Base-by-base conservation (phyloP, 2,888 invertebrate genomes). In the Eueremaeus valkanovi region DNA sequence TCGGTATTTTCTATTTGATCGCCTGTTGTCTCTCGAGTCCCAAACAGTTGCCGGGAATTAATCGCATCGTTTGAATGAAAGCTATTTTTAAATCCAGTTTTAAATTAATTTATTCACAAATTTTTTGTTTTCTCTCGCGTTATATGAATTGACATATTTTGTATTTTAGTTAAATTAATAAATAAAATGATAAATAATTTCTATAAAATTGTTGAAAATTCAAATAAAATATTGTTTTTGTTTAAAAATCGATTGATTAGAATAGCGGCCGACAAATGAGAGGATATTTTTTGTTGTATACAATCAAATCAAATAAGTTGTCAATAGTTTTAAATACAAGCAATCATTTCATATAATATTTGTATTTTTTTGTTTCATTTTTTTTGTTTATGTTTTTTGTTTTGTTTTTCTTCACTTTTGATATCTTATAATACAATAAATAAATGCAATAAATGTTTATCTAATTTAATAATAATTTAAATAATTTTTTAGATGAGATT, bases 1-100 rank as follows among this genome's bases (percentile, higher is more conserved):
- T 96, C 84, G 95, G 95, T 51, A 88, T 94, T 84, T 86, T 95
- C 76, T 96, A 94, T 83, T 90, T 94, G 80, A 85, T 92, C 77
- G 90, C 93, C 6, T 79, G 78, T 33, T 72, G 75, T 51, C 76
- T 79, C 76, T 77, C 78, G 13, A 76, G 76, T 42, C 74, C 76
- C 24, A 55, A 77, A 68, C 75, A 75, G 18, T 78, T 79, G 66
- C 79, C 79, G 5, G 75, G 75, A 42, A 36, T 75, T 63, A 36
- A 18, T 13, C 66, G 36, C 6, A 16, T 45, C 18, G 36, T 36
- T 36, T 36, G 11, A 8, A 36, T 36, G 36, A 18, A 18, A 11
- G 5, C 18, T 51, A 21, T 51, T n/a, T n/a, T 36, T 8, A 36
- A 36, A 36, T 36, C 5, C 5, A n/a, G 6, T 5, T 21, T n/a